Conservation (phyloP, 2,888 invertebrate genomes). For the Hemithea aestivaria region DNA sequence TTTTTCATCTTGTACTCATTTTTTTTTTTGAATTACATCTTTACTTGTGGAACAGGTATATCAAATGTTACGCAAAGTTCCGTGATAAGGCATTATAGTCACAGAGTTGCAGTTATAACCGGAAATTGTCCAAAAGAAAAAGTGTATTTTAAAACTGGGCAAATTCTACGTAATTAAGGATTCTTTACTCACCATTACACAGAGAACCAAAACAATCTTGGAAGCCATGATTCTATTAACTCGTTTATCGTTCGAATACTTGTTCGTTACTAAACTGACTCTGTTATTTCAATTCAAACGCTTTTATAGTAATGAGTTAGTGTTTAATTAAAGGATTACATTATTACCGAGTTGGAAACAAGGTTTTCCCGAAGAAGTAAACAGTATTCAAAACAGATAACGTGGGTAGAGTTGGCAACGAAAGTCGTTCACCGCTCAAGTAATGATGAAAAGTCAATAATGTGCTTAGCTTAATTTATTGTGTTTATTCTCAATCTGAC, state of each 20-base stretch:
- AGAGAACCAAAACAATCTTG: constrained; percentile 51
- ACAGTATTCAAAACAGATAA: constrained; percentile 50
- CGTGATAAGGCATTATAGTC: no score
- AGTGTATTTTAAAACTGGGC: no score
- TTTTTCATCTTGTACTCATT: no score
- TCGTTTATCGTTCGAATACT: constrained; percentile 37
- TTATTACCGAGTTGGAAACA: constrained; percentile 32
- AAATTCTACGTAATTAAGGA: constrained; percentile 1
- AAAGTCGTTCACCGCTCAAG: no score
- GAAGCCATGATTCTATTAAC: constrained; percentile 52
- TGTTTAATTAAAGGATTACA: constrained; percentile 52
- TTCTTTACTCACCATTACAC: constrained; percentile 62
- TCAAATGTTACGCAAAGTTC: no score
- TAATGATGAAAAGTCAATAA: constrained; percentile 6
- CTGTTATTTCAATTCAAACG: constrained; percentile 20
- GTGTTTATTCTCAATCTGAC: no score
- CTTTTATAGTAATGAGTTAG: constrained; percentile 50
- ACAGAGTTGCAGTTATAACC: no score
- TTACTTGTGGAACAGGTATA: no score
- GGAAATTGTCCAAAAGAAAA: no score
- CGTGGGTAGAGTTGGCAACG: constrained; percentile 34
- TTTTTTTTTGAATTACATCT: no score
- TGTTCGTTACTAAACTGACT: constrained; percentile 35
- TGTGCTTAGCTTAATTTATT: no score
- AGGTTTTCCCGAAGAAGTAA: constrained; percentile 60